Evolutionary conservation across 2,113 vertebrate species (phyloP).

Genomic region (Mixornis gularis): DNA sequence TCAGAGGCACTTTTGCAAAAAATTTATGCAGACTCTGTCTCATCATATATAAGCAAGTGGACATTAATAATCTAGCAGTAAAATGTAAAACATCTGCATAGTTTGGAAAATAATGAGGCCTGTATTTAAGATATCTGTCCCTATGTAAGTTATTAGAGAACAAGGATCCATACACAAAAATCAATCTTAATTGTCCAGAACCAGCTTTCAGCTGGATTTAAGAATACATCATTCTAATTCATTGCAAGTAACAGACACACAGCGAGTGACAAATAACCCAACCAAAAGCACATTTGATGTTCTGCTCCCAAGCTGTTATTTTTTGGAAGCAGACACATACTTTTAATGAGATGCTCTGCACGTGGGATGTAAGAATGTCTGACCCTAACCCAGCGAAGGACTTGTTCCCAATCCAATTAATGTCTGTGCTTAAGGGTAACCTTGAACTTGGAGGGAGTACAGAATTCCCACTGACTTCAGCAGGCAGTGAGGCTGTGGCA

Average conservation of each 20-base stretch:
- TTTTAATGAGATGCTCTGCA: not conserved
- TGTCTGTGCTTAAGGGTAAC: not conserved
- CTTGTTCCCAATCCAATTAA: not conserved
- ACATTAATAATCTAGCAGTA: not conserved
- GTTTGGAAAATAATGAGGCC: constrained; percentile 1
- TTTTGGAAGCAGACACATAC: not conserved
- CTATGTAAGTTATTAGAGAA: not conserved
- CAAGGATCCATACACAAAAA: not conserved
- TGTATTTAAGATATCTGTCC: not conserved
- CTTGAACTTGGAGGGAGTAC: not conserved
- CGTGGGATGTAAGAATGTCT: not conserved
- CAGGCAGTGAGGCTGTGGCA: not conserved
- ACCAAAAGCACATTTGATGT: not conserved
- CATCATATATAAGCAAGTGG: not conserved
- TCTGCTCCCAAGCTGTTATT: not conserved
- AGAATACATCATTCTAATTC: constrained; percentile 1
- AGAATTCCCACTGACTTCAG: not conserved
- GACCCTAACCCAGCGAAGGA: not conserved
- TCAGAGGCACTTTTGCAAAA: not conserved
- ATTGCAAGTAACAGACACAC: not conserved
- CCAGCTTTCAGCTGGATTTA: not conserved
- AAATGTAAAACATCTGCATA: not conserved
- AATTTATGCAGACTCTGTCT: not conserved
- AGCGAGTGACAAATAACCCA: not conserved
- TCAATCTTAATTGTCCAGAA: not conserved